Base-by-base conservation (phyloP, 2,113 vertebrate genomes). In the Columba janthina region DNA sequence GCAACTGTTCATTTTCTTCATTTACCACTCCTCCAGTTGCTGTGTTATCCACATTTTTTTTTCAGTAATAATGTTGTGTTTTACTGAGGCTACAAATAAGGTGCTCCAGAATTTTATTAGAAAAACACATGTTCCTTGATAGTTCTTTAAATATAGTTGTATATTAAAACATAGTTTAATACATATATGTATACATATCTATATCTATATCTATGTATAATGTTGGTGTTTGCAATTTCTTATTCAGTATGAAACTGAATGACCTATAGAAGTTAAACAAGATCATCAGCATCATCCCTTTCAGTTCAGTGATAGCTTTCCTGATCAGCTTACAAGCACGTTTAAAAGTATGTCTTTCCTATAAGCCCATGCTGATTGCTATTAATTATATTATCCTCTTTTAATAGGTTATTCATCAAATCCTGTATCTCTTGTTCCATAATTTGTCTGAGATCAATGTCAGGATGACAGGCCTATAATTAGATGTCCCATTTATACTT, bases 361-460 rank as follows among this genome's bases (percentile, higher is more conserved):
- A 85, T 89, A 91, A 93, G 26, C 53, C 72, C 25, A 71, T 53
- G 32, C 44, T 96, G 94, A 97, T 96, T 95, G 76, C 65, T 74
- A 90, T 95, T 96, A 94, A 96, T 96, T 90, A 75, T 95, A 91
- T 95, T 93, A 92, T 78, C 73, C 57, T 90, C 53, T 94, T 95
- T 96, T 96, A 95, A 94, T 93, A 94, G 86, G 80, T 91, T 96
- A 87, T 95, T 96, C 61, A 95, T 92, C 86, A 93, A 94, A 97
- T 94, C 89, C 86, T 57, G 22, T 74, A 91, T 69, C 89, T 84
- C 91, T 96, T 93, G 73, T 94, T 87, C 89, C 83, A 84, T 93
- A 93, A 94, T 96, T 94, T 97, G 80, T 91, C 91, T 85, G 77
- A 72, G 86, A 96, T 97, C 95, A 97, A 95, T 96, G 95, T 97